A percentile compares a stretch with the other conserved stretches of the same genome.
phyloP scores from a whole-genome alignment of 2,797 vertebrate genomes.

The Centropyge bicolor region DNA sequence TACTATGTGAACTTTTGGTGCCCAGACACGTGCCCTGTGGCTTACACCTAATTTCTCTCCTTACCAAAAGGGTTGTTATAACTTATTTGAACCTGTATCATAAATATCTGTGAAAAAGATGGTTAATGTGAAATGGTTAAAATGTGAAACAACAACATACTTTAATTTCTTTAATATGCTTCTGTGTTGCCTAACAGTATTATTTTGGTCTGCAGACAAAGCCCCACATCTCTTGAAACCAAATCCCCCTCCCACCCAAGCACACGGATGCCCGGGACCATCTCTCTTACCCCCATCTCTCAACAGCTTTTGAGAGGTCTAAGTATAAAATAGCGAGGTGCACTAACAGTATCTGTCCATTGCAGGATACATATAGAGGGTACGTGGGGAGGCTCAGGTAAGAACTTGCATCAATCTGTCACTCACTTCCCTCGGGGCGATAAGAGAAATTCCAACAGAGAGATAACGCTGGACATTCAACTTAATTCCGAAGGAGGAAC shows the following conservation, averaged over 20 bases:
- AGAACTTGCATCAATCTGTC: slow-evolving; percentile 90
- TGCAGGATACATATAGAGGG: slow-evolving; percentile 87
- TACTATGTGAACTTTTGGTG: neutral
- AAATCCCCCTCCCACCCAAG: slow-evolving; percentile 85
- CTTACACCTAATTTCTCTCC: neutral
- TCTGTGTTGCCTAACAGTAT: slow-evolving; percentile 52
- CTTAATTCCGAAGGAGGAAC: slow-evolving; percentile 87
- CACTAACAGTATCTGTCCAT: slow-evolving; percentile 89
- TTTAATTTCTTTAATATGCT: slow-evolving; percentile 28
- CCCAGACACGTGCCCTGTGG: neutral
- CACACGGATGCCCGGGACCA: slow-evolving; percentile 86
- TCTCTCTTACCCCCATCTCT: slow-evolving; percentile 87
- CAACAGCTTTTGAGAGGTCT: slow-evolving; percentile 92
- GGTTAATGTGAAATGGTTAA: neutral
- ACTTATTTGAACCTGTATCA: slow-evolving; percentile 6
- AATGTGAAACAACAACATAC: slow-evolving; percentile 15
- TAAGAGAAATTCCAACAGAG: slow-evolving; percentile 89
- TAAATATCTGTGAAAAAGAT: neutral
- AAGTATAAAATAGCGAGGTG: slow-evolving; percentile 88
- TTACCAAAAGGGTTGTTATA: neutral
- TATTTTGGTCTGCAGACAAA: slow-evolving; percentile 74
- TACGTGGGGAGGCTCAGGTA: slow-evolving; percentile 86
- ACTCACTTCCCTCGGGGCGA: slow-evolving; percentile 86
- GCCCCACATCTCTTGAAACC: slow-evolving; percentile 84
- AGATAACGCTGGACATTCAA: slow-evolving; percentile 88